These are phyloP conservation scores for Platysternon megacephalum DNA, from an alignment of 2,113 vertebrate genomes.

Conservation along the genomic window DNA sequence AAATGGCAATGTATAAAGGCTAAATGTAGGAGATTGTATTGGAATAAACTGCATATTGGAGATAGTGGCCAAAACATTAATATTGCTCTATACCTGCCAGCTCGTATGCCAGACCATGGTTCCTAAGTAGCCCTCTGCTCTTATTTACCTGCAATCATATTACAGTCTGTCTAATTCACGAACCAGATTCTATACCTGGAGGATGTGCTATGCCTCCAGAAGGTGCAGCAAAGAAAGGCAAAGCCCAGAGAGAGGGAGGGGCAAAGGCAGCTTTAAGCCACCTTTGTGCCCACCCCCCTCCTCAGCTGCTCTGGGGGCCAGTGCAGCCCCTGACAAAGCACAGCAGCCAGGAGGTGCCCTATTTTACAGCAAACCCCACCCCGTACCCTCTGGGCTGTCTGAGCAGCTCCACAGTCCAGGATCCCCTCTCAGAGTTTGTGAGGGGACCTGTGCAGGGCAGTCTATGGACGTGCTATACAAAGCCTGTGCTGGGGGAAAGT, in stretches of 20 bases:
- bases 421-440: neutral
- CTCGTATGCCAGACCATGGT: neutral
- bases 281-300: neutral
- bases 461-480: neutral
- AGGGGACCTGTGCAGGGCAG: neutral
- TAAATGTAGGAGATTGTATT: neutral
- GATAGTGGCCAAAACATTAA: neutral
- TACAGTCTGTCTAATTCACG: neutral
- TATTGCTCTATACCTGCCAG: neutral
- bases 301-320: neutral
- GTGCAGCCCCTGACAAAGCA: neutral
- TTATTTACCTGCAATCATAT: neutral
- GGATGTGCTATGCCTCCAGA: neutral
- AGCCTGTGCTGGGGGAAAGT: neutral
- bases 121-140: neutral
- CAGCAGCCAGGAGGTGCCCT: neutral
- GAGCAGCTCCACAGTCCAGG: neutral
- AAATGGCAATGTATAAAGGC: neutral
- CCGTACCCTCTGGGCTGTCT: neutral
- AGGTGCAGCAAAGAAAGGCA: neutral
- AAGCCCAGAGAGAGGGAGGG: neutral
- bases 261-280: neutral
- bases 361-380: neutral
- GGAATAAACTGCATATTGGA: neutral
- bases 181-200: neutral